These are phyloP conservation scores for Heliocidaris erythrogramma DNA, from an alignment of 35 echinoderm and acorn worm genomes.

Conservation along the genomic window DNA sequence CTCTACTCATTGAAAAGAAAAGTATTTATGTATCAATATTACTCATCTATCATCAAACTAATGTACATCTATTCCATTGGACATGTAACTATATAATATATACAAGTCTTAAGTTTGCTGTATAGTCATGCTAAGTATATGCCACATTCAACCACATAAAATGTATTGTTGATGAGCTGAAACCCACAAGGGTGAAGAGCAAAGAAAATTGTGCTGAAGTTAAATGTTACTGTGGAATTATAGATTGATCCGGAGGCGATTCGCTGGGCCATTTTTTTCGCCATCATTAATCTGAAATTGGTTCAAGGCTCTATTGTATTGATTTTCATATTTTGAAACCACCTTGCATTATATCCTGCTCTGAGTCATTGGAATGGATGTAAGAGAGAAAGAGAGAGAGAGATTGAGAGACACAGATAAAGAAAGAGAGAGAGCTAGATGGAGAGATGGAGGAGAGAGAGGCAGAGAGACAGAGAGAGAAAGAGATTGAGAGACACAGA, in stretches of 20 bases:
- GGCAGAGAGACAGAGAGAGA: neutral
- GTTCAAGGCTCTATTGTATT: neutral
- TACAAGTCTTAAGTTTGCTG: too few relatives aligned
- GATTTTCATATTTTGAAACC: constrained; percentile 11
- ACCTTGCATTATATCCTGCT: constrained; percentile 9
- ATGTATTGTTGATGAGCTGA: neutral
- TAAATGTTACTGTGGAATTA: neutral
- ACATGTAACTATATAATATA: too few relatives aligned
- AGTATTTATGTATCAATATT: too few relatives aligned
- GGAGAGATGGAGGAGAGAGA: neutral
- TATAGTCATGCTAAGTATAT: too few relatives aligned
- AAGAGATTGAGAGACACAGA: neutral
- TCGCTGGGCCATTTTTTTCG: neutral
- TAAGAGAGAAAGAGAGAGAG: neutral
- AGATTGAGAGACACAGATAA: neutral
- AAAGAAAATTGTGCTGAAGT: neutral
- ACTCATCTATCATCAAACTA: too few relatives aligned
- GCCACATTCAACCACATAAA: neutral
- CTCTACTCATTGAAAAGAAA: too few relatives aligned
- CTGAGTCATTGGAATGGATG: neutral
- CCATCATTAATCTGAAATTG: neutral
- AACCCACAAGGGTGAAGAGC: neutral
- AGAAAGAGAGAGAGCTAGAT: neutral
- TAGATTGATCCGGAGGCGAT: neutral
- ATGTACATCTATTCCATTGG: too few relatives aligned